These are phyloP conservation scores for Caenorhabditis sp. DNA, from an alignment of 2,888 invertebrate genomes.

Conservation along the genomic window DNA sequence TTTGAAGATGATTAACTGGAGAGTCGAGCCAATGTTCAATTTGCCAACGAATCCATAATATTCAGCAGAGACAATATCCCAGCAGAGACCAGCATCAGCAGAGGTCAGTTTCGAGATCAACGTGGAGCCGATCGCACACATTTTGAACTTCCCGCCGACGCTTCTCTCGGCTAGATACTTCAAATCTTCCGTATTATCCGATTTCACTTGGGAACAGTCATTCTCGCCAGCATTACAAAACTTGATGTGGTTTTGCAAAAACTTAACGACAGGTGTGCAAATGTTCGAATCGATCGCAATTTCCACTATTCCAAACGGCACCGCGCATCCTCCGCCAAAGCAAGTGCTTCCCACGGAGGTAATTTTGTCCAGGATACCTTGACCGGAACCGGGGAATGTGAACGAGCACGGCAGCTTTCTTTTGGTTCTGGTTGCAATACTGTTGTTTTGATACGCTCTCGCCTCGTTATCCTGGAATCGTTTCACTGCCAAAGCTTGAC, in stretches of 20 bases:
- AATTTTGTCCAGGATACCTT: constrained; percentile 19
- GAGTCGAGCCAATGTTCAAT: constrained; percentile 24
- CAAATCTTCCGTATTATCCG: constrained; percentile 10
- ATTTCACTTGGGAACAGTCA: constrained; percentile 17
- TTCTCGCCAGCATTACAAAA: constrained; percentile 16
- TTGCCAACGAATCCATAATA: constrained; percentile 49
- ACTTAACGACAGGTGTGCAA: constrained; percentile 13
- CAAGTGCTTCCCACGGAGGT: constrained; percentile 16
- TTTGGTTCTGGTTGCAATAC: constrained; percentile 1
- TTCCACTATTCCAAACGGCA: constrained; percentile 21
- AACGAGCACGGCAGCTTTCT: constrained; percentile 13
- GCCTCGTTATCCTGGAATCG: constrained; percentile 15
- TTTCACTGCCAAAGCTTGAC: constrained; percentile 44
- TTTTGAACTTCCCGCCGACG: constrained; percentile 30
- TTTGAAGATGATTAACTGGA: constrained; percentile 16
- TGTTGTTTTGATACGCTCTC: not conserved
- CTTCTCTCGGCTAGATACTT: constrained; percentile 22
- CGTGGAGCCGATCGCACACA: constrained; percentile 46
- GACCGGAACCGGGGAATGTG: constrained; percentile 15
- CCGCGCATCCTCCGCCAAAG: constrained; percentile 37
- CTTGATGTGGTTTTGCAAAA: constrained; percentile 9
- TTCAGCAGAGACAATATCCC: constrained; percentile 37
- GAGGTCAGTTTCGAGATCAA: constrained; percentile 12
- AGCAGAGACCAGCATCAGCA: constrained; percentile 34
- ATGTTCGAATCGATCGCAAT: constrained; percentile 9